Evolutionary conservation across 1,140 invertebrate genomes (phyloP).

Genomic region (Plectrocnemia conspersa): DNA sequence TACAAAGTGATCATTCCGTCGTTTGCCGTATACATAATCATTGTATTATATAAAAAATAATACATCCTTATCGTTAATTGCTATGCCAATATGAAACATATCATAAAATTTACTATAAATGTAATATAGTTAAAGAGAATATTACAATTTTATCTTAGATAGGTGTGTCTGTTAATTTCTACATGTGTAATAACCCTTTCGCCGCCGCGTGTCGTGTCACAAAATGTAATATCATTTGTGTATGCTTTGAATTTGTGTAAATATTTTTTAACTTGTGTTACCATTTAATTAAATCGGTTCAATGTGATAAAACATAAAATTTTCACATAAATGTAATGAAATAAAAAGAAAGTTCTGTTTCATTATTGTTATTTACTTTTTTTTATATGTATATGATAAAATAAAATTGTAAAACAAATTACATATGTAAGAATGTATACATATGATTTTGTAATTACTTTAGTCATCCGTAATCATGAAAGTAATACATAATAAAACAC

Average conservation of each 20-base stretch:
- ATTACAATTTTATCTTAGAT: not conserved
- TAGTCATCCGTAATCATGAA: conserved; percentile 32
- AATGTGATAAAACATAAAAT: no score
- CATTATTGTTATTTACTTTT: conserved; percentile 12
- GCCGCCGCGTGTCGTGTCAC: no score
- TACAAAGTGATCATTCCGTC: not conserved
- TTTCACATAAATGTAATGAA: no score
- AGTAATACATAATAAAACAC: conserved; percentile 33
- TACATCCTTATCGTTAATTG: not conserved
- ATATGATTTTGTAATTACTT: conserved; percentile 19
- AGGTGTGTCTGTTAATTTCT: conserved; percentile 1
- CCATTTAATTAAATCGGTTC: not conserved
- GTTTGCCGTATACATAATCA: not conserved
- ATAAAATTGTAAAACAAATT: conserved; percentile 19
- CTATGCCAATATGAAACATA: conserved; percentile 25
- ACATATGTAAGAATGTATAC: conserved; percentile 29
- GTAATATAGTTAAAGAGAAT: conserved; percentile 6
- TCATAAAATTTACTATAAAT: conserved; percentile 11
- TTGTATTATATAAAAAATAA: not conserved
- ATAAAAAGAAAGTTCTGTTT: conserved; percentile 12
- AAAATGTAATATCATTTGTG: no score
- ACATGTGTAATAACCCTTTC: not conserved
- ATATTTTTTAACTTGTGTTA: not conserved
- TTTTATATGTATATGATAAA: conserved; percentile 8
- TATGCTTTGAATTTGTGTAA: no score